phyloP scores from a whole-genome alignment of 2,888 invertebrate species.

The Philaethria dido region DNA sequence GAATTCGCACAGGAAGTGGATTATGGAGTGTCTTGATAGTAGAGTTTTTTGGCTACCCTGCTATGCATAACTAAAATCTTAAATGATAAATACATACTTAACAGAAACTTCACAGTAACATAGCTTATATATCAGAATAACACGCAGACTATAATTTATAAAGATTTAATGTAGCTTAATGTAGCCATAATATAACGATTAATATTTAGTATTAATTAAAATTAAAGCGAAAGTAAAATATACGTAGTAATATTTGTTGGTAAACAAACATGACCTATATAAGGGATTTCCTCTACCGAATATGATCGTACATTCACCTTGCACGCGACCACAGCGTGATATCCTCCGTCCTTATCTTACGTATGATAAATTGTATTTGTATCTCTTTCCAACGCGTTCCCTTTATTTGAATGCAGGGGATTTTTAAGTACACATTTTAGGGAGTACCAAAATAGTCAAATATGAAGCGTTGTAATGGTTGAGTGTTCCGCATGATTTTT shows the following conservation, averaged over 20 bases:
- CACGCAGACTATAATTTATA: too few species aligned
- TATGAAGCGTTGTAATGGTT: not conserved
- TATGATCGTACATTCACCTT: constrained; percentile 36
- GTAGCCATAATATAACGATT: too few species aligned
- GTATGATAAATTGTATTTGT: not conserved
- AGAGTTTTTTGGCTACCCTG: too few species aligned
- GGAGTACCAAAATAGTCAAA: not conserved
- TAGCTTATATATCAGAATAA: too few species aligned
- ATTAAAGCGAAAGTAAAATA: too few species aligned
- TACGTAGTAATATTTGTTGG: constrained; percentile 22
- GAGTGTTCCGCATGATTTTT: not conserved
- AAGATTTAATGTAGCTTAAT: too few species aligned
- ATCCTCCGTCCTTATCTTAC: constrained; percentile 25
- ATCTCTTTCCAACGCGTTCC: constrained; percentile 5
- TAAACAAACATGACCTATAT: constrained; percentile 38
- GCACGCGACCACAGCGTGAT: constrained; percentile 25
- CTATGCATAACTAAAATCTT: too few species aligned
- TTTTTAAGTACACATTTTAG: constrained; percentile 8
- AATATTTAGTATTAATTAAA: too few species aligned
- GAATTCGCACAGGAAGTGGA: too few species aligned
- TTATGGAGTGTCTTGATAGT: too few species aligned
- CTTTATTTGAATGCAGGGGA: constrained; percentile 10
- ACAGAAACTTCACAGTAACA: too few species aligned
- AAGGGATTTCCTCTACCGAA: constrained; percentile 31
- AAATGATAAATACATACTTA: too few species aligned